A percentile compares a stretch with the other conserved stretches of the same genome.
Evolutionary conservation across 2,797 vertebrate genomes (phyloP).

Genomic region (Dendrocincla tyrannina): DNA sequence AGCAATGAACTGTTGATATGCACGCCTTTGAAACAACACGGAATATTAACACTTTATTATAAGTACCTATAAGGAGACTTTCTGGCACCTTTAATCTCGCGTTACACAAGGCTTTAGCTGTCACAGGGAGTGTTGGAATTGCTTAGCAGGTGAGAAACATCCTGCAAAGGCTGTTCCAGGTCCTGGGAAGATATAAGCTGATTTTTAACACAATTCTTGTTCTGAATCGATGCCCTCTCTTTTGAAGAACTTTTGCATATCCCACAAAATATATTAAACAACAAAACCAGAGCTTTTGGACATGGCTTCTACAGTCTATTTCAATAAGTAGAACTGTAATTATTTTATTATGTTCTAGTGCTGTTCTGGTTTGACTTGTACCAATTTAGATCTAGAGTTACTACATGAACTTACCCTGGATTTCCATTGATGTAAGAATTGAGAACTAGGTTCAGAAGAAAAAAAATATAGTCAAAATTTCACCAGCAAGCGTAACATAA

Average conservation of each 20-base stretch:
- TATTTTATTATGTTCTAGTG: background rate
- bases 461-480: background rate
- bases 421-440: background rate
- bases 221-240: background rate
- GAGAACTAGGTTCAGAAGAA: background rate
- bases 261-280: background rate
- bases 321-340: background rate
- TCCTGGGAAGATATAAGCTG: background rate
- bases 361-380: background rate
- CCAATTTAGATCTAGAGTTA: background rate
- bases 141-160: slow-evolving; percentile 4
- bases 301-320: background rate
- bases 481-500: background rate
- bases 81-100: background rate
- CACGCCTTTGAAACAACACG: background rate
- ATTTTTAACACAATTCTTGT: background rate
- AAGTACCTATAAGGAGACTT: background rate
- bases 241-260: background rate
- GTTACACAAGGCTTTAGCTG: background rate
- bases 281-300: background rate
- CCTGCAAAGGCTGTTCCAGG: no score
- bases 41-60: background rate
- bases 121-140: background rate
- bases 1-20: background rate
- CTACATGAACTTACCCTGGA: background rate